phyloP scores from a whole-genome alignment of 2,888 invertebrate genomes.

The Cheilosia grossa region DNA sequence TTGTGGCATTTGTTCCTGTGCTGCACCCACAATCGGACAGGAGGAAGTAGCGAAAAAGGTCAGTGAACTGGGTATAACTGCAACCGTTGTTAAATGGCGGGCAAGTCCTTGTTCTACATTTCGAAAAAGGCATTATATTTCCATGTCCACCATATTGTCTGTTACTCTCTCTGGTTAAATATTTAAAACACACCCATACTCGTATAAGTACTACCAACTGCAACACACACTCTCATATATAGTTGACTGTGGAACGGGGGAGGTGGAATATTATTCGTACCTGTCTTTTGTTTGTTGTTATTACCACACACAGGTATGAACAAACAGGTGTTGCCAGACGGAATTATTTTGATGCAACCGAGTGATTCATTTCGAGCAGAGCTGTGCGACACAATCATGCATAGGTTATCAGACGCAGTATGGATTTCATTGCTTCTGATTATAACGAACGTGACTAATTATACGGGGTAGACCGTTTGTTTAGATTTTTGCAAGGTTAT shows the following conservation, averaged over 20 bases:
- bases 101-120: slow-evolving; percentile 67
- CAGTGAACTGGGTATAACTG: slow-evolving; percentile 58
- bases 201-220: slow-evolving; percentile 3
- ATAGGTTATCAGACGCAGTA: slow-evolving; percentile 3
- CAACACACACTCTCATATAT: slow-evolving; percentile 5
- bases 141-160: slow-evolving; percentile 59
- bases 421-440: slow-evolving; percentile 6
- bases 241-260: slow-evolving; percentile 20
- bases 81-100: slow-evolving; percentile 42
- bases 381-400: not conserved
- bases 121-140: slow-evolving; percentile 17
- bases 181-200: slow-evolving; percentile 37
- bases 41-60: slow-evolving; percentile 41
- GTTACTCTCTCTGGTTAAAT: slow-evolving; percentile 15
- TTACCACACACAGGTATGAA: slow-evolving; percentile 65
- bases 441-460: slow-evolving; percentile 62
- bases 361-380: slow-evolving; percentile 49
- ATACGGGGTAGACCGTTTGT: slow-evolving; percentile 32
- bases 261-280: slow-evolving; percentile 51
- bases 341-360: slow-evolving; percentile 3
- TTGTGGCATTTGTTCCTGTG: not conserved
- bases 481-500: slow-evolving; percentile 7
- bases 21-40: not conserved
- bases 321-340: slow-evolving; percentile 59
- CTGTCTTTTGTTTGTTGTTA: slow-evolving; percentile 64